Base-by-base conservation (phyloP, 1,140 invertebrate genomes). In the Lordiphosa mommai region DNA sequence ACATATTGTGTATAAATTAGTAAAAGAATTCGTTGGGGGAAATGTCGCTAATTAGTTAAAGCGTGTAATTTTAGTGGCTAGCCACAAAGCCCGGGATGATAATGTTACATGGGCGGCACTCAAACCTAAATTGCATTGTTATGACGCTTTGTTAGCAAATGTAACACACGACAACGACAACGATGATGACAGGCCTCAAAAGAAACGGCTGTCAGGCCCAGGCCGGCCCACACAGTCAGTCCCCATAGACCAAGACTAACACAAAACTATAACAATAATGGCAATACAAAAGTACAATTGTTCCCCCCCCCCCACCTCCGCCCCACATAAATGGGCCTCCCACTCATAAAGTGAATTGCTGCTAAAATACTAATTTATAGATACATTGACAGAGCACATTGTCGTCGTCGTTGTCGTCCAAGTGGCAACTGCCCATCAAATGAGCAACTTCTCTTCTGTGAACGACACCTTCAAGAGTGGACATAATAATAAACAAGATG, bases 281-380 rank as follows among this genome's bases (percentile, higher is more conserved):
- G 38, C 36, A 60, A 51, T 34, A 76, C 77, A 82, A 80, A 80
- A 59, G 76, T 57, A 59, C 70, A 82, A 80, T 76, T 74, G 51
- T 53, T 51, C 34, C 16, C 12, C 10, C 51, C 37, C 20, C 10
- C 8, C 20, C n/a, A 48, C 38, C 23, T 37, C 46, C 33, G 8
- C 57, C 47, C 40, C 23, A 13, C 36, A 4, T 6, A 51, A 4
- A 27, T 33, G 40, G 34, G 13, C 2, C 14, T 48, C 63, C 61
- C 73, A 79, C 73, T 79, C 64, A 79, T 79, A 79, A 69, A 49
- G 57, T 40, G 53, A 49, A 55, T 49, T 57, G 64, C 48, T 80
- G 76, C 57, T 80, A 82, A 80, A 80, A 80, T 82, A 80, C 76
- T 80, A 80, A 80, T 80, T 82, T 80, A 80, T 80, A 80, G 76